phyloP scores from a whole-genome alignment of 2,888 invertebrate species.

The Lycaena phlaeas region DNA sequence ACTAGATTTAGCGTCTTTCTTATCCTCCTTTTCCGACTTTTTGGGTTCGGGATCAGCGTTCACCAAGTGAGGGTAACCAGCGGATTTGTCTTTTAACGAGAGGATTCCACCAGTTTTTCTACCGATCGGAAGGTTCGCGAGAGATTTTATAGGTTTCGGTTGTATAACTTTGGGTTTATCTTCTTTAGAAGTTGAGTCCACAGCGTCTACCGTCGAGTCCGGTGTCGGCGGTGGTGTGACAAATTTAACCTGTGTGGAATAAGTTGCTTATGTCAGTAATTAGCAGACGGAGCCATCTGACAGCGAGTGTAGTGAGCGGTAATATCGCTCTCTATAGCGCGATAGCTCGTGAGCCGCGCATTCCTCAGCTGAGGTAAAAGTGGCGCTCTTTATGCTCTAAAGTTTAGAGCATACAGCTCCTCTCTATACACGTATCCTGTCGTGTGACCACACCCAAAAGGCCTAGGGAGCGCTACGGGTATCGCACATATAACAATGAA shows the following conservation, averaged over 20 bases:
- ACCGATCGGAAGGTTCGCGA: conserved; percentile 55
- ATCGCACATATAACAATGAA: too few relatives aligned
- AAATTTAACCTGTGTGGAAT: conserved; percentile 73
- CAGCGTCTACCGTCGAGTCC: conserved; percentile 37
- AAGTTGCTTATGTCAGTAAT: too few relatives aligned
- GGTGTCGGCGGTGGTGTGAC: conserved; percentile 66
- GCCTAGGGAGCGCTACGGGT: too few relatives aligned
- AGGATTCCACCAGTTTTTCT: conserved; percentile 66
- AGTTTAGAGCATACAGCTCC: too few relatives aligned
- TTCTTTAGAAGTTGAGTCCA: conserved; percentile 35
- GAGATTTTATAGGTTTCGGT: conserved; percentile 51
- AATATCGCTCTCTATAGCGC: too few relatives aligned
- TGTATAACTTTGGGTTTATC: conserved; percentile 55
- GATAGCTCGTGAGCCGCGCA: too few relatives aligned
- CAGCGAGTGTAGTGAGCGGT: too few relatives aligned
- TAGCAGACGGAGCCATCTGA: too few relatives aligned
- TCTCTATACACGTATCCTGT: too few relatives aligned
- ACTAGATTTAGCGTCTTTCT: conserved; percentile 39
- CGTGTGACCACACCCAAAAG: too few relatives aligned
- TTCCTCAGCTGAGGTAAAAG: too few relatives aligned
- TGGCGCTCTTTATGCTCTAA: too few relatives aligned
- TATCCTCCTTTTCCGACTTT: conserved; percentile 47
- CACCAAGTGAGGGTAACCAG: conserved; percentile 64
- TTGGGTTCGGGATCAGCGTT: conserved; percentile 52
- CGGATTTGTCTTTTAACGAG: conserved; percentile 66